A percentile compares a stretch with the other conserved stretches of the same genome.
phyloP scores from a whole-genome alignment of 2,113 vertebrate species.

The Pagrus major region DNA sequence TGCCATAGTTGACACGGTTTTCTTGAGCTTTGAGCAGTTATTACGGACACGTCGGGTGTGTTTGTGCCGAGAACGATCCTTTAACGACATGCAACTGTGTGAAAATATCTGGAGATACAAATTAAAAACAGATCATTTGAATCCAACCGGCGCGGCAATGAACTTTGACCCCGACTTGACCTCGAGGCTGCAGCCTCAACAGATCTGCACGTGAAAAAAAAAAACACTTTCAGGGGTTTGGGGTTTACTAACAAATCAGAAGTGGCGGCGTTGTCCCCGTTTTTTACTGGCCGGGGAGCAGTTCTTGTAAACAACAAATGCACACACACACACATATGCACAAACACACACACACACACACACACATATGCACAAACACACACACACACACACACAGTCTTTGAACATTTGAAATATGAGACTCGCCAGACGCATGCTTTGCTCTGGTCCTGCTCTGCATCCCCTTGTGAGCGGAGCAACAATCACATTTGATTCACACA shows the following conservation, averaged over 20 bases:
- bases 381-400: conserved; percentile 20
- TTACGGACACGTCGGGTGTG: too few species aligned
- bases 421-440: conserved; percentile 50
- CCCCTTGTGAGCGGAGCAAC: conserved; percentile 49
- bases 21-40: too few species aligned
- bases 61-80: too few species aligned
- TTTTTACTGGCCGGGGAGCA: conserved; percentile 31
- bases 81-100: background rate
- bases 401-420: conserved; percentile 69
- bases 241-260: conserved; percentile 25
- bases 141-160: background rate
- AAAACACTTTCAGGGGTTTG: conserved; percentile 11
- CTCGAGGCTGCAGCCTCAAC: background rate
- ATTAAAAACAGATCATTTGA: background rate
- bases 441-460: conserved; percentile 51
- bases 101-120: background rate
- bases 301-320: conserved; percentile 18
- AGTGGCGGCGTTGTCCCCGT: conserved; percentile 12
- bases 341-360: background rate
- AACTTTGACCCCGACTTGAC: conserved; percentile 25
- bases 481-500: conserved; percentile 58
- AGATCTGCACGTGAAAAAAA: background rate
- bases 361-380: background rate
- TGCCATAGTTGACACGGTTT: too few species aligned
- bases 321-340: background rate